Evolutionary conservation across 2,797 vertebrate genomes (phyloP), one percentile per base, ranked within the genome.

Genomic region (Microchirus variegatus): DNA sequence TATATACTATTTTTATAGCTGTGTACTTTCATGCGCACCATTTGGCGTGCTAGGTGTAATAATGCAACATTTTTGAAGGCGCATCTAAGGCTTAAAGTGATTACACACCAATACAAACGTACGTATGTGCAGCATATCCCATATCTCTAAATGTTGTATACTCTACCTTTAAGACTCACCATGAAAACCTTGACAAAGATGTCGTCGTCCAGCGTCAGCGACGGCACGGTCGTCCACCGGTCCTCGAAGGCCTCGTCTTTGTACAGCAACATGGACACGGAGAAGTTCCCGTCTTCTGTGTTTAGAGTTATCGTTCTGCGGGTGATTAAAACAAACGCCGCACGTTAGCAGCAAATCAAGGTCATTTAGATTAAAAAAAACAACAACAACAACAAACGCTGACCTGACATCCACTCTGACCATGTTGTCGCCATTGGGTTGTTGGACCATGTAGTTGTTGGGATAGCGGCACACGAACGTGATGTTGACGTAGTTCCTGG

Each of bases 201-300:
- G 69, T 90, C 77, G 13, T 95, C 90, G 8, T 95, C 91, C 68
- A 94, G 90, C 13, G 83, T 91, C 56, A 94, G 89, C 5, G 93
- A 93, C 0, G 89, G 87, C 62, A 90, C 88, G 1, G 91, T 91
- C 22, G 83, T 93, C 93, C 89, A 93, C 72, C 83, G 88, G 73
- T 94, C 87, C 67, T 92, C 62, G 72, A 94, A 95, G 45, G 77
- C 86, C 16, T 87, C 59, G 15, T 95, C 93, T 78, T 95, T 95
- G 74, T 87, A 93, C 59, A 94, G 80, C 50, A 95, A 41, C 92
- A 93, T 82, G 0, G 92, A 93, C 69, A 91, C 88, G 0, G 90
- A 95, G 78, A 95, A 94, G 84, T 94, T 94, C 2, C 91, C 89
- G 11, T 95, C 91, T 83, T 95, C 92, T 4, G 85, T 95, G 77